Conservation (phyloP, 2,888 invertebrate species). For the Aricia artaxerxes region DNA sequence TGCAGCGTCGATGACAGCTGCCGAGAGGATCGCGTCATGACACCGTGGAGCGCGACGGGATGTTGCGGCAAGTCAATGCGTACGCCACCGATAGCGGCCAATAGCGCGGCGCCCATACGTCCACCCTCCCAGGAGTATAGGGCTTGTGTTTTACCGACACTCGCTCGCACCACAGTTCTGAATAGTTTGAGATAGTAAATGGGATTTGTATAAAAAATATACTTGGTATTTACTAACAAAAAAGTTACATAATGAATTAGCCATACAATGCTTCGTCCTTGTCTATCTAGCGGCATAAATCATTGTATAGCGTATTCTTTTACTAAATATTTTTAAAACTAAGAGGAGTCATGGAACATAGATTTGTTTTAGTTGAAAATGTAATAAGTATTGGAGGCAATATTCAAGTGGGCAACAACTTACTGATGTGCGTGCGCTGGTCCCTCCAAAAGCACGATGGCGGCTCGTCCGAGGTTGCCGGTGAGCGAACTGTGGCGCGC, state of each 20-base stretch:
- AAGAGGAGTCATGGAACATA: not conserved
- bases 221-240: no score
- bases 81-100: conserved; percentile 93
- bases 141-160: conserved; percentile 95
- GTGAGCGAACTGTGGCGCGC: conserved; percentile 91
- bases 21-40: conserved; percentile 97
- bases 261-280: no score
- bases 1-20: conserved; percentile 96
- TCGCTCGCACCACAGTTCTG: conserved; percentile 95
- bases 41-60: conserved; percentile 98
- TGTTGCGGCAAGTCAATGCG: conserved; percentile 98
- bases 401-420: not conserved
- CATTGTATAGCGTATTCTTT: no score
- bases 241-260: no score
- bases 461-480: conserved; percentile 94
- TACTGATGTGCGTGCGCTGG: conserved; percentile 93
- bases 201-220: no score
- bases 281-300: no score
- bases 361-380: not conserved
- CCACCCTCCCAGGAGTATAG: conserved; percentile 91
- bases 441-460: conserved; percentile 95
- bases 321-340: no score
- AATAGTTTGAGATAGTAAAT: no score
- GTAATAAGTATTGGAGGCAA: not conserved
- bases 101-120: conserved; percentile 88